Evolutionary conservation across 2,888 invertebrate genomes (phyloP), one percentile per base, ranked within the genome.

Genomic region (Auanema sp.): DNA sequence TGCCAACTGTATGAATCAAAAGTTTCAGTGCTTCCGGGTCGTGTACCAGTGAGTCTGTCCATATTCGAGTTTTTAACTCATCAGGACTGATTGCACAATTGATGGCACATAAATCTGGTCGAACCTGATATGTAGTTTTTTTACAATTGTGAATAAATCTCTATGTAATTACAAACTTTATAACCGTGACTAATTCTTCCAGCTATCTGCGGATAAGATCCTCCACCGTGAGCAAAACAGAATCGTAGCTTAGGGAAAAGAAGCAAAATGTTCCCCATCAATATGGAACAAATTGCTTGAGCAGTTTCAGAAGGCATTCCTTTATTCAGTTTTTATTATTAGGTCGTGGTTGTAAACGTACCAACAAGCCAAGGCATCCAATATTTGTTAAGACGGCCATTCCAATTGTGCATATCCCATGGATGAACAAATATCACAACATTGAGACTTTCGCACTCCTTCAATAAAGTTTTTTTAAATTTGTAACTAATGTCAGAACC

Each of bases 361-460:
- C 87, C 87, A 4, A 88, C 87, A 10, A 88, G 85, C 87, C 88
- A 88, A 0, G 88, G 88, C 69, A 88, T 72, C 87, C 87, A 88
- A 78, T 87, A 87, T 66, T 87, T 87, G 47, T 79, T 74, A 81
- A 86, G 85, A 50, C 87, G 83, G 2, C 86, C 87, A 2, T 83
- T 84, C 77, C 83, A 81, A 58, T 84, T 83, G 66, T 82, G 77
- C 88, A 88, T 88, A 78, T 88, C 88, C 88, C 88, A 88, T 1
- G 88, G 88, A 78, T 88, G 88, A 1, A 88, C 85, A 80, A 88
- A 88, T n/a, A 88, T 77, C 2, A 85, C 78, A 52, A 85, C 84
- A 56, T 83, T 79, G 43, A 86, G 78, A 53, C 87, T 85, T 71
- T 87, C 85, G 11, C 87, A 87, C 25, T 85, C 85, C 87, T 87